Evolutionary conservation across 2,888 invertebrate species (phyloP), one percentile per base, ranked within the genome.

Genomic region (Merodon equestris): DNA sequence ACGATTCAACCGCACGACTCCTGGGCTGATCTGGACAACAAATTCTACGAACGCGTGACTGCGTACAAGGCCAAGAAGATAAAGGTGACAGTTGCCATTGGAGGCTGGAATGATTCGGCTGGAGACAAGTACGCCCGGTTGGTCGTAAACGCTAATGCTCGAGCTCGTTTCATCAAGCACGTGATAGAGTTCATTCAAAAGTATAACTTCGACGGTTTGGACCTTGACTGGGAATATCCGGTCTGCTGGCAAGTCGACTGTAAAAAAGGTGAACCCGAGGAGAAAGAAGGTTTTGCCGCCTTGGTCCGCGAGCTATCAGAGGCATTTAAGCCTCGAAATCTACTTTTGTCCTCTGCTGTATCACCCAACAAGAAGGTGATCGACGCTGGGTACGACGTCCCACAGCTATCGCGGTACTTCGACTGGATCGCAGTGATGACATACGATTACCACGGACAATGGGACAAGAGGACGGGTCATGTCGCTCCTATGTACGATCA

Each of bases 141-240:
- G 36, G 96, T 95, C 0, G 94, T 94, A 86, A 94, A 92, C 85
- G 91, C 93, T 0, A 89, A 91, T 0, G 92, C 95, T 0, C 90
- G 96, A 66, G 90, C 91, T 27, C 91, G 91, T 81, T 97, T 97
- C 84, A 91, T 96, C 13, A 90, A 92, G 0, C 93, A 95, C 83
- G 94, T 94, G 0, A 82, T 95, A 0, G 92, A 94, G 83, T 97
- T 96, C 85, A 91, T 97, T 66, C 92, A 94, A 75, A 92, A 93
- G 81, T 92, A 95, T 83, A 93, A 93, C 63, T 97, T 97, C 83
- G 96, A 97, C 85, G 98, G 98, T 3, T 89, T 98, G 42, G 97
- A 98, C 87, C 90, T 97, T 27, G 97, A 97, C 86, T 97, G 97
- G 97, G 97, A 97, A 86, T 97, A 96, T 87, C 97, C 97, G 0